Evolutionary conservation across 2,797 vertebrate species (phyloP).

Genomic region (Clangula hyemalis): DNA sequence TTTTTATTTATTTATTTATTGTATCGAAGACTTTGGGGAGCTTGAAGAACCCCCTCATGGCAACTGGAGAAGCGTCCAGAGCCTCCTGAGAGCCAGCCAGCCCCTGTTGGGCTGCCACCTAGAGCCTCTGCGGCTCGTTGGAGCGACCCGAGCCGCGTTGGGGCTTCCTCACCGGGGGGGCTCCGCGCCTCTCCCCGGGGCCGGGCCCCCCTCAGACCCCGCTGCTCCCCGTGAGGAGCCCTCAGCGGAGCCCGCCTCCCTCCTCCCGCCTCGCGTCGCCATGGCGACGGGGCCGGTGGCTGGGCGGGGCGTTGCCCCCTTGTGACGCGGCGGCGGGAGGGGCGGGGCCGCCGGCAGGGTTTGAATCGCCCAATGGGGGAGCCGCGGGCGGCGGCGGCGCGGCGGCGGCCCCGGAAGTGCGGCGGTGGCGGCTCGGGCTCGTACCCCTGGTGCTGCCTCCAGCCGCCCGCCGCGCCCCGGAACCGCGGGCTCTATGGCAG

Average conservation of each 20-base stretch:
- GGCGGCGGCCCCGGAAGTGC: constrained; percentile 72
- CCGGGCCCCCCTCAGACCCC: too few species aligned
- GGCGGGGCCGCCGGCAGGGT: constrained; percentile 48
- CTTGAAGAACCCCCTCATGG: too few species aligned
- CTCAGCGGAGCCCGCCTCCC: background rate
- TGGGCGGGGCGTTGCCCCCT: background rate
- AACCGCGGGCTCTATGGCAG: background rate
- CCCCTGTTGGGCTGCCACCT: too few species aligned
- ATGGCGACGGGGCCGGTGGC: background rate
- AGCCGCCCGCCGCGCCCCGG: background rate
- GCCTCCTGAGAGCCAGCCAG: too few species aligned
- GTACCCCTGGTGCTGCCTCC: background rate
- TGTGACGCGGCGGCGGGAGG: background rate
- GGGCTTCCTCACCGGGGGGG: too few species aligned
- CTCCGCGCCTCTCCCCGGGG: too few species aligned
- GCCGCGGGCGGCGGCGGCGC: constrained; percentile 58
- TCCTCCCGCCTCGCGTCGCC: background rate
- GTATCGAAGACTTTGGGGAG: background rate
- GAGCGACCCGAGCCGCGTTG: too few species aligned
- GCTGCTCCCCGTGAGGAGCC: too few species aligned
- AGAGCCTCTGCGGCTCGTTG: too few species aligned
- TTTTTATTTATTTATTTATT: background rate
- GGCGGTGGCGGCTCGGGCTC: constrained; percentile 12
- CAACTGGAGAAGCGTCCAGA: too few species aligned
- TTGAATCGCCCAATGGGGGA: constrained; percentile 82